Conservation (phyloP, 2,888 invertebrate species). For the Callyntrura sp. region DNA sequence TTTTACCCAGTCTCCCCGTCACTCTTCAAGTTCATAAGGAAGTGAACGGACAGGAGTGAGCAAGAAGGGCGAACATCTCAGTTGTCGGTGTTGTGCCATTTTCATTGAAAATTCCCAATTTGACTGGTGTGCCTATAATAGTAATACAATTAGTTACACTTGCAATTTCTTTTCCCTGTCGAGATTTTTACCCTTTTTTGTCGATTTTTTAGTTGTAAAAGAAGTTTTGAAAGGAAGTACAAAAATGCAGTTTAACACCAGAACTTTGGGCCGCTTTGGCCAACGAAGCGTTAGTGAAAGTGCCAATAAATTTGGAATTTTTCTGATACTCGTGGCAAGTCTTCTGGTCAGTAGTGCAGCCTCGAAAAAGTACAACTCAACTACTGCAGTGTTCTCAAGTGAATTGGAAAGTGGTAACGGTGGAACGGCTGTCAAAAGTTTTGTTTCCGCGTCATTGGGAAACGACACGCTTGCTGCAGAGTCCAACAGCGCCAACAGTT, state of each 20-base stretch:
- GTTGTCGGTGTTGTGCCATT: slow-evolving; percentile 41
- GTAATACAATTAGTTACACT: not conserved
- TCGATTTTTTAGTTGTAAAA: not conserved
- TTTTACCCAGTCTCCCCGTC: slow-evolving; percentile 56
- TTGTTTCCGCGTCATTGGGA: not conserved
- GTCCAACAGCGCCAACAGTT: slow-evolving; percentile 47
- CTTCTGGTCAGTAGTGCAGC: slow-evolving; percentile 56
- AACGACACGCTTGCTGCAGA: slow-evolving; percentile 64
- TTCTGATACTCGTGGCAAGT: slow-evolving; percentile 33
- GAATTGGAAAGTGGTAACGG: slow-evolving; percentile 32
- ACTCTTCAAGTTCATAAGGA: slow-evolving; percentile 70
- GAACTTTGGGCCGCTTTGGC: slow-evolving; percentile 61
- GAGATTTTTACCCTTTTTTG: not conserved
- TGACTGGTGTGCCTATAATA: not conserved
- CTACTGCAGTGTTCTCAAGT: slow-evolving; percentile 44
- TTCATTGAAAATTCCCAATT: not conserved
- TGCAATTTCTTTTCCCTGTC: not conserved
- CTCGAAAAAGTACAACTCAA: slow-evolving; percentile 69
- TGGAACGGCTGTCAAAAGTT: not conserved
- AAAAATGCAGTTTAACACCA: slow-evolving; percentile 55
- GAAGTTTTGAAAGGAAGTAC: not conserved
- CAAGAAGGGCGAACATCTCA: slow-evolving; percentile 36
- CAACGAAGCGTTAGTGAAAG: slow-evolving; percentile 48
- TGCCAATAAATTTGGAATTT: slow-evolving; percentile 55
- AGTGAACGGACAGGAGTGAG: slow-evolving; percentile 55